phyloP scores from a whole-genome alignment of 2,797 vertebrate genomes.

The Pseudochaenichthys georgianus region DNA sequence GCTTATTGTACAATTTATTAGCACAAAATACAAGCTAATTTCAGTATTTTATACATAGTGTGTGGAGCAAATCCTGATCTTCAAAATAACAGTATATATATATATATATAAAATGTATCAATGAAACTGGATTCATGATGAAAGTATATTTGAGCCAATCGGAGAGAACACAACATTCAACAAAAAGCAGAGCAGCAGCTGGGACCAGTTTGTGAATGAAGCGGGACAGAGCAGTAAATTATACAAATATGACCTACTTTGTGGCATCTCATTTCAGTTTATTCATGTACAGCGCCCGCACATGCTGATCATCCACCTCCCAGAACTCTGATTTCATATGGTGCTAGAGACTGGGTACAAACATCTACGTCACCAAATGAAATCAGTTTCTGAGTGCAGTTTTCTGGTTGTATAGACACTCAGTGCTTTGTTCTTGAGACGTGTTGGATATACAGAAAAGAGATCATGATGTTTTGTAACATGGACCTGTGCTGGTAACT shows the following conservation, averaged over 20 bases:
- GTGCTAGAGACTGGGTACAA: constrained; percentile 95
- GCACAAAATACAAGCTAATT: background rate
- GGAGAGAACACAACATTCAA: constrained; percentile 4
- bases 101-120: background rate
- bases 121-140: background rate
- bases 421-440: background rate
- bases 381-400: constrained; percentile 92
- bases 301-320: constrained; percentile 86
- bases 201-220: constrained; percentile 41
- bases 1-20: background rate
- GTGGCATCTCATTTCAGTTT: constrained; percentile 37
- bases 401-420: constrained; percentile 10
- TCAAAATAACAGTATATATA: background rate
- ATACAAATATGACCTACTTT: constrained; percentile 61
- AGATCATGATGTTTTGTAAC: constrained; percentile 1
- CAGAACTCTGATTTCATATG: constrained; percentile 99
- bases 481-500: background rate
- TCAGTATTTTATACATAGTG: background rate
- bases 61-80: background rate
- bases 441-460: background rate
- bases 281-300: constrained; percentile 39
- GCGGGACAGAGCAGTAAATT: constrained; percentile 25
- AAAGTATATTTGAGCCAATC: background rate
- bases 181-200: constrained; percentile 52
- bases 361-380: constrained; percentile 98